Percentiles rank a stretch among this genome's conserved stretches.
Conservation (phyloP, 2,113 vertebrate species). For the Setophaga petechia region DNA sequence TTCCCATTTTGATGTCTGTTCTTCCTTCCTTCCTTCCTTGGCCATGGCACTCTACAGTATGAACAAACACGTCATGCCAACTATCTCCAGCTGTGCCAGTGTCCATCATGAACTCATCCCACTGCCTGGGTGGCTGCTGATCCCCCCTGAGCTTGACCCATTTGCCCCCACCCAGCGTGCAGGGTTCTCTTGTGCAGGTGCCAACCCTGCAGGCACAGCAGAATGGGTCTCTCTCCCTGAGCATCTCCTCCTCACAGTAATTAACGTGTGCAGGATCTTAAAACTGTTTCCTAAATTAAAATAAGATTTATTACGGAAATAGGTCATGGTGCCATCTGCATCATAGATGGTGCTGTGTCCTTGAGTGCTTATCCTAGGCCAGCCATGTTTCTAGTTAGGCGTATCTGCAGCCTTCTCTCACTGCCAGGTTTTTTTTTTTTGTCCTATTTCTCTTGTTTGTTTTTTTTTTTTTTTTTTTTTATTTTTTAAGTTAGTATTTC, state of each 20-base stretch:
- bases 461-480: not conserved
- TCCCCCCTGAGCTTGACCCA: not conserved
- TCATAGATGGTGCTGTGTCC: not conserved
- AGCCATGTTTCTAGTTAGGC: rapidly evolving
- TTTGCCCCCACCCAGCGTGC: rapidly evolving
- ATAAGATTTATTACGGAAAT: not conserved
- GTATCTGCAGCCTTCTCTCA: not conserved
- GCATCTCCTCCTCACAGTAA: not conserved
- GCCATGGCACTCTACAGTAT: not conserved
- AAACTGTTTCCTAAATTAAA: not conserved
- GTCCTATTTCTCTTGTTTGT: not conserved
- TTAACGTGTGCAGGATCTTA: not conserved
- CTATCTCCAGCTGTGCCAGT: not conserved
- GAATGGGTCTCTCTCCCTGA: rapidly evolving
- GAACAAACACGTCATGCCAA: not conserved
- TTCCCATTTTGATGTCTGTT: rapidly evolving
- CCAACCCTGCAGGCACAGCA: rapidly evolving
- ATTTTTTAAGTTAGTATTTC: not conserved
- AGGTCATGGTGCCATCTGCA: not conserved
- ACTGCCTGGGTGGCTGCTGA: not conserved
- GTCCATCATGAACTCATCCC: not conserved
- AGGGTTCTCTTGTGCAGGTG: not conserved
- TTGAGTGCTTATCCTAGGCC: not conserved
- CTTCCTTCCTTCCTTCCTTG: not conserved
- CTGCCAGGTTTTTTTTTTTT: not conserved